Evolutionary conservation across 2,888 invertebrate genomes (phyloP).

Genomic region (Mantis religiosa): DNA sequence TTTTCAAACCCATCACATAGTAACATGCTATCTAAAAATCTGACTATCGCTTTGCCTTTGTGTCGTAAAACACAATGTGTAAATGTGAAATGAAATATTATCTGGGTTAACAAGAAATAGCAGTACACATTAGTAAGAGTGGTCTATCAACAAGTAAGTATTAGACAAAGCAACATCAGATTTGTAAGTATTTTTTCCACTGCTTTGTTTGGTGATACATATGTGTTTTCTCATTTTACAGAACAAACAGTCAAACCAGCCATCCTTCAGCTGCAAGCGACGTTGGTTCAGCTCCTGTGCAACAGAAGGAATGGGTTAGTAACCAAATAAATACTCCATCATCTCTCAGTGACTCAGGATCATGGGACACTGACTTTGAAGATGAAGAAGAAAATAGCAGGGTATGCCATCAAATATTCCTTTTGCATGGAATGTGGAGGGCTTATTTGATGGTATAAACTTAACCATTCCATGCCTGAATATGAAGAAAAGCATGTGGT

Average conservation of each 20-base stretch:
- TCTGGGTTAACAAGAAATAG: too few species aligned
- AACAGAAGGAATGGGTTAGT: not conserved
- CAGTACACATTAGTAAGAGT: too few species aligned
- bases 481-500: not conserved
- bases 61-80: too few species aligned
- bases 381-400: conserved; percentile 30
- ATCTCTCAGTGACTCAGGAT: conserved; percentile 37
- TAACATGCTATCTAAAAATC: too few species aligned
- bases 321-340: conserved; percentile 16
- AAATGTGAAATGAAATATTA: too few species aligned
- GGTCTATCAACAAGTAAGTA: too few species aligned
- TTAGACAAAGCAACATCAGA: too few species aligned
- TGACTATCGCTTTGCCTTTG: too few species aligned
- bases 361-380: conserved; percentile 44
- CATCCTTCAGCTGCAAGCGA: not conserved
- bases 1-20: too few species aligned
- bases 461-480: not conserved
- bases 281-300: not conserved
- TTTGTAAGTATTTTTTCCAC: too few species aligned
- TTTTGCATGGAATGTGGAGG: not conserved
- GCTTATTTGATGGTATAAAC: not conserved
- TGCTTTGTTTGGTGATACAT: too few species aligned
- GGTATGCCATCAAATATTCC: not conserved
- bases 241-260: not conserved
- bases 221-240: not conserved